Conservation (phyloP, 2,888 invertebrate species). For the Melinopterus prodromus region DNA sequence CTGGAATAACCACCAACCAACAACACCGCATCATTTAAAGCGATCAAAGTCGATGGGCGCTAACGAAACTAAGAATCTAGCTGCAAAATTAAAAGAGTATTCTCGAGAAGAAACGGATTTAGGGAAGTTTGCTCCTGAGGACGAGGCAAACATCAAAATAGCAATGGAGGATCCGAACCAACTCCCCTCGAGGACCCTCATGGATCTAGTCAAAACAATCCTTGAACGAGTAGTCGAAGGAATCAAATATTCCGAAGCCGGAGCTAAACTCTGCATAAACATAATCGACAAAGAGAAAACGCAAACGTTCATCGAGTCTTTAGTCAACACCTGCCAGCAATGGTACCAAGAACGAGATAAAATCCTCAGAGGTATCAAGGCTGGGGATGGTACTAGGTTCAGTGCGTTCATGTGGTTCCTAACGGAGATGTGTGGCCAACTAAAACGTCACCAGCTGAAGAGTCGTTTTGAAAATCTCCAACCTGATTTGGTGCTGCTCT, state of each 20-base stretch:
- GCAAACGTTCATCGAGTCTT: constrained; percentile 88
- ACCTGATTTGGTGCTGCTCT: constrained; percentile 79
- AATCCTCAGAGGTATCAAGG: constrained; percentile 63
- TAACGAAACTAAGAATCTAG: constrained; percentile 74
- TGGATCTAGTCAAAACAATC: constrained; percentile 86
- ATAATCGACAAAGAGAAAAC: constrained; percentile 88
- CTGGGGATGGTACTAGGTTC: constrained; percentile 73
- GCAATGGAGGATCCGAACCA: constrained; percentile 86
- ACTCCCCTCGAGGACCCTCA: constrained; percentile 75
- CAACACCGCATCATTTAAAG: constrained; percentile 65
- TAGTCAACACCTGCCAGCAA: constrained; percentile 89
- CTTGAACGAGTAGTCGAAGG: constrained; percentile 84
- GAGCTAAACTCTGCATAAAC: constrained; percentile 84
- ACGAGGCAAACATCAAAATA: constrained; percentile 77
- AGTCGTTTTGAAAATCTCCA: constrained; percentile 67
- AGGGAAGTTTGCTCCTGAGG: constrained; percentile 76
- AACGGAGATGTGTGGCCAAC: constrained; percentile 89
- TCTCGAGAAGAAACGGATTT: constrained; percentile 77
- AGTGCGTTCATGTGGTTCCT: constrained; percentile 90
- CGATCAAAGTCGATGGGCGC: constrained; percentile 85
- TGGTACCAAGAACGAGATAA: constrained; percentile 82
- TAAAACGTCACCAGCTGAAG: constrained; percentile 72
- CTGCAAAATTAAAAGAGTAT: constrained; percentile 71
- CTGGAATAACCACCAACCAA: constrained; percentile 34
- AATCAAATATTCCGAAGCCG: constrained; percentile 78